Evolutionary conservation across 2,113 vertebrate species (phyloP), one percentile per base, ranked within the genome.

Genomic region (Amazona guildingii): DNA sequence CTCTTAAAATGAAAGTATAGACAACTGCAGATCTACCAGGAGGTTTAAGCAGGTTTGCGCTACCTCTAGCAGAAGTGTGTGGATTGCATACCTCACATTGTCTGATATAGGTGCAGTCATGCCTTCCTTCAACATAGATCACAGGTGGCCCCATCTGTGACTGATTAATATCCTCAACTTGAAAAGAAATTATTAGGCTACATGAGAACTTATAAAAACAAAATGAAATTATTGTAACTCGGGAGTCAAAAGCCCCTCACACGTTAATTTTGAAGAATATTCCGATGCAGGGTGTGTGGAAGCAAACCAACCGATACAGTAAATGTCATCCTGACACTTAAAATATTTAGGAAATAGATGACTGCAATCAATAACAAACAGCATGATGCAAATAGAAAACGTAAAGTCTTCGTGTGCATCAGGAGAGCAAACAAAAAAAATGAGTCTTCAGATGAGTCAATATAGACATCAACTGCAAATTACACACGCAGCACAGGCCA

Each of bases 341-440:
- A 89, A 77, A 80, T 73, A 41, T 29, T 69, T 69, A 44, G 81
- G 85, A 81, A 90, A 74, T 18, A n/a, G 44, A 70, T 10, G 25
- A 70, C 15, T 61, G 51, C 37, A 70, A 67, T 75, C 25, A 78
- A 28, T 25, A 89, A 59, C 46, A 84, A 83, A 69, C 13, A 80
- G 21, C 37, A 57, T 24, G 64, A 68, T 70, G 41, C 44, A 88
- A 86, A 90, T 57, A 64, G 27, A 61, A 90, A 92, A 69, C 17
- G 12, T 23, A 43, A 92, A 63, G 31, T 75, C 48, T 48, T 84
- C 1, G 0, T 37, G 43, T 54, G 64, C 39, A 85, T 82, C 80
- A 82, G 62, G 57, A 89, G 92, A 88, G 49, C 41, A 95, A 95
- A 77, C 10, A 85, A 77, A 86, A 77, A 86, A 46, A 77, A 72